Base-by-base conservation (phyloP, 2,888 invertebrate species). In the Isoperla grammatica region DNA sequence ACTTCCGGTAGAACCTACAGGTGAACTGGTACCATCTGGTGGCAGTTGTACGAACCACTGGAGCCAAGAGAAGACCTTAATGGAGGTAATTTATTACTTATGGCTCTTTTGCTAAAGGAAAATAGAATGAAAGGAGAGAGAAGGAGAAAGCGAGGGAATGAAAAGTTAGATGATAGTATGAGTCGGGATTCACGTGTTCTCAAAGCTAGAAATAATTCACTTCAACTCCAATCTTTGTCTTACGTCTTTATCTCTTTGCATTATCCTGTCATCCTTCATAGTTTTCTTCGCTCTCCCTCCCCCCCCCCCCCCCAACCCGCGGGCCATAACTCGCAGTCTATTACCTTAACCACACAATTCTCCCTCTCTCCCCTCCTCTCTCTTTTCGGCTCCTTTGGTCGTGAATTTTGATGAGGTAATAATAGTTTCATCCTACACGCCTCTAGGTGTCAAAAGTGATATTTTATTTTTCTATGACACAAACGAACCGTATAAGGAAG, bases 381-480 rank as follows among this genome's bases (percentile, higher is more conserved):
- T 61, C 49, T 58, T 45, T 43, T 37, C 53, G 42, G 48, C 58
- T 61, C 49, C 56, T 45, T 43, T 37, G 57, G 42, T 59, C 54
- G 57, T 62, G 59, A 59, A 62, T 62, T 62, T 60, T 62, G 59
- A 59, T 62, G 59, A 62, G 50, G 61, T 59, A 56, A 61, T 61
- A 61, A 61, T 61, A 59, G 61, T 61, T 61, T 55, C 59, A 56
- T 59, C 56, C 56, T 17, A 40, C 59, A 49, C 43, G 56, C 58
- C 58, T 12, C 42, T 42, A 59, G 59, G 59, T 59, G 59, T 59
- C 53, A 59, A 59, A 59, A 59, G 59, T 59, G 59, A 59, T 59
- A 59, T 59, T 54, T 59, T 53, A 59, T 46, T 59, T 53, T 54
- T 40, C 15, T 15, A 29, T 29, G 29, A 29, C 29, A 29, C 29